Percentiles rank a stretch among this genome's conserved stretches.
Evolutionary conservation across 1,140 invertebrate genomes (phyloP).

Genomic region (Drosophila santomea): DNA sequence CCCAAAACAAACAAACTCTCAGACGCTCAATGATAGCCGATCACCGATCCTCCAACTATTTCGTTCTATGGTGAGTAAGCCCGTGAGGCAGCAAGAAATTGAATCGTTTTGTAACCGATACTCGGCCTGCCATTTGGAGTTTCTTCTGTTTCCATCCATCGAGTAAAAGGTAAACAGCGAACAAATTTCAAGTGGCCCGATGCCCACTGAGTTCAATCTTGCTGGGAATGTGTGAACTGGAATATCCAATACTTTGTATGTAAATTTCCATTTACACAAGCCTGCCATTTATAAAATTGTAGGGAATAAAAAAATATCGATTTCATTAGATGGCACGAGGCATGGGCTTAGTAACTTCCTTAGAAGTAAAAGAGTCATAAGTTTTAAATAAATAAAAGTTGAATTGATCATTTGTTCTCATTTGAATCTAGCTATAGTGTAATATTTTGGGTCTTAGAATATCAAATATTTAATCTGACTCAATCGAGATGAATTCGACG

Average conservation of each 20-base stretch:
- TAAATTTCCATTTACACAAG: slow-evolving; percentile 11
- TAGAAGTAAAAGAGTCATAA: background rate
- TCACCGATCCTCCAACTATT: slow-evolving; percentile 63
- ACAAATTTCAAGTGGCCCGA: slow-evolving; percentile 38
- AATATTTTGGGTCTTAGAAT: too few relatives aligned
- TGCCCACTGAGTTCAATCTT: slow-evolving; percentile 19
- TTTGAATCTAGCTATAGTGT: too few relatives aligned
- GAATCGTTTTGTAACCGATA: slow-evolving; percentile 79
- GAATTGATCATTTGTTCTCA: background rate
- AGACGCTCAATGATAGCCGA: slow-evolving; percentile 67
- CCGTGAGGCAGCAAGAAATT: slow-evolving; percentile 77
- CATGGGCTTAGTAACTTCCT: background rate
- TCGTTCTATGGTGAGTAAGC: slow-evolving; percentile 15
- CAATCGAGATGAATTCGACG: slow-evolving; percentile 9
- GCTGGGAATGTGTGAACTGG: slow-evolving; percentile 27
- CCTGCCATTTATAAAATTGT: background rate
- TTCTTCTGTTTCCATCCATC: slow-evolving; percentile 24
- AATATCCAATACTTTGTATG: slow-evolving; percentile 2
- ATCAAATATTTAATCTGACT: slow-evolving; percentile 7
- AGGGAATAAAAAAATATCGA: slow-evolving; percentile 5
- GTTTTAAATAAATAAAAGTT: background rate
- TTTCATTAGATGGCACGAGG: slow-evolving; percentile 1
- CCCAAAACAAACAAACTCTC: slow-evolving; percentile 58
- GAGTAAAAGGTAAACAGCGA: slow-evolving; percentile 40
- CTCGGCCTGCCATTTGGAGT: slow-evolving; percentile 52